phyloP scores from a whole-genome alignment of 1,140 invertebrate genomes.

The Pseudoatta argentina region DNA sequence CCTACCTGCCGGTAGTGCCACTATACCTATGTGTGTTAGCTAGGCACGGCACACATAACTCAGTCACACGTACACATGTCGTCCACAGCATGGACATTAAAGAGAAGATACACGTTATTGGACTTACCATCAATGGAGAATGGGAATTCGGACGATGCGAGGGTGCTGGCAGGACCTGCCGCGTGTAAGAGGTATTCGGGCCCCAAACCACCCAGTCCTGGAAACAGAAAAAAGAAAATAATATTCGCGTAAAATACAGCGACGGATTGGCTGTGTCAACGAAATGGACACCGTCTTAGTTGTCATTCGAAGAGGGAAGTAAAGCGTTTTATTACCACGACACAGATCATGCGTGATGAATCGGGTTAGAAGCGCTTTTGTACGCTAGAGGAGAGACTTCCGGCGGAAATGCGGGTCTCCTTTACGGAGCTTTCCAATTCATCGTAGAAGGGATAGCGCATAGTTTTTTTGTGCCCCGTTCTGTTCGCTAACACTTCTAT shows the following conservation, averaged over 20 bases:
- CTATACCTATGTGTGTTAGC: conserved; percentile 65
- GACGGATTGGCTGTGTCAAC: neutral
- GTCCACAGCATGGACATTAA: conserved; percentile 12
- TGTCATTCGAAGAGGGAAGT: conserved; percentile 31
- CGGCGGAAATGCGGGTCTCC: conserved; percentile 83
- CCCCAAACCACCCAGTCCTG: conserved; percentile 90
- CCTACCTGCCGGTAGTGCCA: conserved; percentile 76
- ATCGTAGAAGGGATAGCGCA: neutral
- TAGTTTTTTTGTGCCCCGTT: neutral
- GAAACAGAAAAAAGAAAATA: conserved; percentile 64
- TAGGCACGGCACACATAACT: conserved; percentile 65
- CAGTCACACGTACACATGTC: conserved; percentile 44
- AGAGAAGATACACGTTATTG: conserved; percentile 4
- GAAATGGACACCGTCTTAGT: neutral
- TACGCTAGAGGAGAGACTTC: conserved; percentile 73
- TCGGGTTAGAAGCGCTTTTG: conserved; percentile 33
- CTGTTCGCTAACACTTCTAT: neutral
- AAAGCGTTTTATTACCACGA: conserved; percentile 16
- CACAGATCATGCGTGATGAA: conserved; percentile 14
- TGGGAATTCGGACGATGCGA: conserved; percentile 92
- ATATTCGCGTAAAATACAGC: neutral
- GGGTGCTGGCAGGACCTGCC: conserved; percentile 91
- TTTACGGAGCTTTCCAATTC: conserved; percentile 32
- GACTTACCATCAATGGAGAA: conserved; percentile 92
- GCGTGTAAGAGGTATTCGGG: conserved; percentile 92